Conservation (phyloP, 2,113 vertebrate genomes). For the Isurus oxyrinchus region DNA sequence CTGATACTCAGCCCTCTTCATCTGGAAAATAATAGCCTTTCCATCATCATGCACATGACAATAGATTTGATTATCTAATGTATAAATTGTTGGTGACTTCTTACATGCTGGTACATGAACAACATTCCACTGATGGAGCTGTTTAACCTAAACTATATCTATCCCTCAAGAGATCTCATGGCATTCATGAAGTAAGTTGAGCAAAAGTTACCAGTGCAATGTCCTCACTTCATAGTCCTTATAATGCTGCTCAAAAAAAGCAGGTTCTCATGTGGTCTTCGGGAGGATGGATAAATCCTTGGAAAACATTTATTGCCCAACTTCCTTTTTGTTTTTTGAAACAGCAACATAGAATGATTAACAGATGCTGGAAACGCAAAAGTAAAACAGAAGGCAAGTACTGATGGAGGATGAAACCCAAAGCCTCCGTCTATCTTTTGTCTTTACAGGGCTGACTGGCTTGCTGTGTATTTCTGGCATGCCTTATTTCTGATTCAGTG, state of each 20-base stretch:
- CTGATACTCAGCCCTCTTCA: not conserved
- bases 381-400: not conserved
- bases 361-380: not conserved
- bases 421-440: not conserved
- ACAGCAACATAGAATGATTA: not conserved
- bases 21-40: not conserved
- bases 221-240: not conserved
- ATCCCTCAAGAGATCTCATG: not conserved
- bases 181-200: not conserved
- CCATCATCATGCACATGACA: too few species aligned
- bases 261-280: not conserved
- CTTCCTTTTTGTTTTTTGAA: not conserved
- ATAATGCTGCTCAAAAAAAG: not conserved
- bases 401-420: not conserved
- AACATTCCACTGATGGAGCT: not conserved
- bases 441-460: not conserved
- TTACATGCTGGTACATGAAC: not conserved
- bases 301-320: not conserved
- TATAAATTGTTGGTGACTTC: not conserved
- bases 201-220: not conserved
- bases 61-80: not conserved
- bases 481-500: not conserved
- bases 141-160: not conserved
- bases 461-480: not conserved
- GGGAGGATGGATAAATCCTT: not conserved